These are phyloP conservation scores for Odobenus rosmarus DNA, from an alignment of 2,113 vertebrate species.

Conservation along the genomic window DNA sequence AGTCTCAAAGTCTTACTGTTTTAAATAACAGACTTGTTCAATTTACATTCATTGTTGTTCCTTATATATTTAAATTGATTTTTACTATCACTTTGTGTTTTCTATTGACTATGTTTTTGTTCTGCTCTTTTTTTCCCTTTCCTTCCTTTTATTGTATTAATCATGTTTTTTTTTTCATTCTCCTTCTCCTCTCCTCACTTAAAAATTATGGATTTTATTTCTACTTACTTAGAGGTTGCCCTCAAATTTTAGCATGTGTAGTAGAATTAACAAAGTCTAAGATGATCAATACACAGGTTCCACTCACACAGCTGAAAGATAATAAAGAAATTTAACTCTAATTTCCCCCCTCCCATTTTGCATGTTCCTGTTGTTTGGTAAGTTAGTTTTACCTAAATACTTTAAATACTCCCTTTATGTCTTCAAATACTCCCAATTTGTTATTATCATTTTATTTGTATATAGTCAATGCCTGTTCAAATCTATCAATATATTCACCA, in stretches of 20 bases:
- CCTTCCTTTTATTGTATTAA: background rate
- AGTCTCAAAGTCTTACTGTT: background rate
- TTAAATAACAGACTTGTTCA: background rate
- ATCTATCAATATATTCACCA: background rate
- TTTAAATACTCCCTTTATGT: no score
- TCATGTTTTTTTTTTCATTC: no score
- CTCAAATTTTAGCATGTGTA: background rate
- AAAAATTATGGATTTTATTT: background rate
- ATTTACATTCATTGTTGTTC: background rate
- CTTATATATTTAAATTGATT: background rate
- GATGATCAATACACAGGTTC: background rate
- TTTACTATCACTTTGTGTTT: background rate
- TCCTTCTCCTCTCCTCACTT: background rate
- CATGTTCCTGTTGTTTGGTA: background rate
- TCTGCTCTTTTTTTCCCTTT: background rate
- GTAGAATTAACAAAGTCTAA: background rate
- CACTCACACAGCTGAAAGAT: background rate
- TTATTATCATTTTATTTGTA: background rate
- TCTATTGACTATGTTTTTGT: background rate
- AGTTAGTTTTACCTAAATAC: background rate
- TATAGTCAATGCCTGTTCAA: background rate
- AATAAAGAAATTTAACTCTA: background rate
- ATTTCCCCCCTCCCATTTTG: background rate
- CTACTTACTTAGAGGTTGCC: background rate
- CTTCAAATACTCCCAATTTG: no score